phyloP scores from a whole-genome alignment of 1,140 invertebrate species.

The Sitophilus oryzae region DNA sequence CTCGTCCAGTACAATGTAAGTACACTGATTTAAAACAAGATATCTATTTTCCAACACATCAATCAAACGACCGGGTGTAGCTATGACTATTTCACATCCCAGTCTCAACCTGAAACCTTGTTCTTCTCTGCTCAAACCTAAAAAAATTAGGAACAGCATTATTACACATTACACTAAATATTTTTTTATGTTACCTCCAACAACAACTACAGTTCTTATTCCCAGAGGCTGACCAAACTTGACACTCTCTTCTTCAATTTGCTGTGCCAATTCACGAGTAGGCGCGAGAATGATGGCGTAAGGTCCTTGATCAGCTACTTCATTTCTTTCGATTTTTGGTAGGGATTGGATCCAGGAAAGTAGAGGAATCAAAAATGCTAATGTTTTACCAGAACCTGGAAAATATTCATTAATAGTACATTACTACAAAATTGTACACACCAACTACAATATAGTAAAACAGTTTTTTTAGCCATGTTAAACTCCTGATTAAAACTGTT shows the following conservation, averaged over 20 bases:
- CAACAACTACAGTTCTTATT: conserved; percentile 95
- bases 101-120: conserved; percentile 94
- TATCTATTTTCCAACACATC: conserved; percentile 99
- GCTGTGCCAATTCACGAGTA: conserved; percentile 97
- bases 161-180: not conserved
- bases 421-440: too few relatives aligned
- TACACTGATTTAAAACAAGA: conserved; percentile 92
- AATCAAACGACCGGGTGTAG: conserved; percentile 97
- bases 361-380: conserved; percentile 96
- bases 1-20: conserved; percentile 88
- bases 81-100: conserved; percentile 99
- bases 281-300: conserved; percentile 99
- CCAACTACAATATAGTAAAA: too few relatives aligned
- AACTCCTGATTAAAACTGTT: too few relatives aligned
- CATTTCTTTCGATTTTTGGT: conserved; percentile 89
- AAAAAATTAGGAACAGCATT: conserved; percentile 17
- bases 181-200: conserved; percentile 64
- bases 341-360: conserved; percentile 97
- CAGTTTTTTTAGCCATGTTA: too few relatives aligned
- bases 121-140: conserved; percentile 83
- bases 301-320: conserved; percentile 93
- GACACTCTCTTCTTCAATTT: conserved; percentile 98
- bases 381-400: conserved; percentile 70
- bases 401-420: too few relatives aligned
- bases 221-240: conserved; percentile 95